Conservation (phyloP, 2,888 invertebrate genomes). For the Vanessa cardui region DNA sequence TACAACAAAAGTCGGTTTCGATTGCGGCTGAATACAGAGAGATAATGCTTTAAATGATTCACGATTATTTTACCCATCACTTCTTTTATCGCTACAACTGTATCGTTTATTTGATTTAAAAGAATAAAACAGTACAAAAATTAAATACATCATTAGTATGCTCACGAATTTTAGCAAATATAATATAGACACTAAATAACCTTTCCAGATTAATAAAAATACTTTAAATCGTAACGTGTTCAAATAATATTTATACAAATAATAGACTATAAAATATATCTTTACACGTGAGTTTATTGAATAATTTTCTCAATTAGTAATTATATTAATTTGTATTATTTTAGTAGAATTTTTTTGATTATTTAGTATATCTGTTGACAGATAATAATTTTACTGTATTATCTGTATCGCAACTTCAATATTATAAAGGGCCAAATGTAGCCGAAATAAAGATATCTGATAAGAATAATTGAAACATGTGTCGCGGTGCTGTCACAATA, state of each 20-base stretch:
- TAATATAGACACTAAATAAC: no score
- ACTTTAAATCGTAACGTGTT: no score
- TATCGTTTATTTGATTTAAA: constrained; percentile 5
- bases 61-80: constrained; percentile 37
- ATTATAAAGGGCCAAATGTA: constrained; percentile 32
- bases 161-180: no score
- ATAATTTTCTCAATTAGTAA: background rate
- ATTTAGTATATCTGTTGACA: no score
- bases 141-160: no score
- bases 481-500: constrained; percentile 53
- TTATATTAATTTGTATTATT: background rate
- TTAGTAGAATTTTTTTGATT: background rate
- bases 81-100: background rate
- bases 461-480: constrained; percentile 80
- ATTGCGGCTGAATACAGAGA: constrained; percentile 69
- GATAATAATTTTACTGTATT: background rate
- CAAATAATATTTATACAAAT: no score
- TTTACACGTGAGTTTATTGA: no score
- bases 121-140: background rate
- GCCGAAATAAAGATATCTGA: constrained; percentile 61
- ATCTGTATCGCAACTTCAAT: background rate
- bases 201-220: no score
- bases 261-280: no score
- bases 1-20: constrained; percentile 72
- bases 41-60: constrained; percentile 68